Evolutionary conservation across 1,140 invertebrate species (phyloP).

Genomic region (Sycophila sp.): DNA sequence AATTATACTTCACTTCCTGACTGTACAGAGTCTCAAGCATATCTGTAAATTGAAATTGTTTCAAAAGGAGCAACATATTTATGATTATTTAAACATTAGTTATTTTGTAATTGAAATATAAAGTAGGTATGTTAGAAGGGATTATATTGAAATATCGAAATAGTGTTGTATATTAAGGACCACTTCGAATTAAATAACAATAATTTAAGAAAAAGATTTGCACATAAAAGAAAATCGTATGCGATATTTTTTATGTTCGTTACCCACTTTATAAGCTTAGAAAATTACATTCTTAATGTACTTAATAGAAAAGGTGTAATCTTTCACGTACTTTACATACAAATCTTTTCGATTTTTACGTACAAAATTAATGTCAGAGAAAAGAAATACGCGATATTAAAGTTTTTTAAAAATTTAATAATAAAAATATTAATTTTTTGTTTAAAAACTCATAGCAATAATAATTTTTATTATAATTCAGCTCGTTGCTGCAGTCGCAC

Average conservation of each 20-base stretch:
- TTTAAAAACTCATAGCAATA: slow-evolving; percentile 17
- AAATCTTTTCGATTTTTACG: slow-evolving; percentile 31
- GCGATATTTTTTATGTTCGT: not conserved
- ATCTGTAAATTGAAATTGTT: no score
- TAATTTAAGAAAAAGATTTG: slow-evolving; percentile 22
- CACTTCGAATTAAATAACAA: no score
- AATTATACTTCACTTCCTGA: no score
- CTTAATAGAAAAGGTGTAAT: not conserved
- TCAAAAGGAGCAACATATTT: no score
- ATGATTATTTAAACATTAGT: no score
- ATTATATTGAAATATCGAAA: no score
- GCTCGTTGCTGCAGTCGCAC: not conserved
- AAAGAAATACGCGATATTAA: not conserved
- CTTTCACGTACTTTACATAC: slow-evolving; percentile 13
- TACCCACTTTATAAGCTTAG: not conserved
- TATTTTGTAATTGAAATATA: no score
- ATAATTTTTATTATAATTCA: not conserved
- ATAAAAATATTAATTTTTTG: slow-evolving; percentile 38
- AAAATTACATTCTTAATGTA: slow-evolving; percentile 11
- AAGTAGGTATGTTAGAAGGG: no score
- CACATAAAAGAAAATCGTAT: not conserved
- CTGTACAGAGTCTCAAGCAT: no score
- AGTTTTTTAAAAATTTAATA: slow-evolving; percentile 17
- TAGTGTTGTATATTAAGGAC: no score
- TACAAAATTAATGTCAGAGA: slow-evolving; percentile 1